phyloP scores from a whole-genome alignment of 1,140 invertebrate species.

The Temnothorax nylanderi region DNA sequence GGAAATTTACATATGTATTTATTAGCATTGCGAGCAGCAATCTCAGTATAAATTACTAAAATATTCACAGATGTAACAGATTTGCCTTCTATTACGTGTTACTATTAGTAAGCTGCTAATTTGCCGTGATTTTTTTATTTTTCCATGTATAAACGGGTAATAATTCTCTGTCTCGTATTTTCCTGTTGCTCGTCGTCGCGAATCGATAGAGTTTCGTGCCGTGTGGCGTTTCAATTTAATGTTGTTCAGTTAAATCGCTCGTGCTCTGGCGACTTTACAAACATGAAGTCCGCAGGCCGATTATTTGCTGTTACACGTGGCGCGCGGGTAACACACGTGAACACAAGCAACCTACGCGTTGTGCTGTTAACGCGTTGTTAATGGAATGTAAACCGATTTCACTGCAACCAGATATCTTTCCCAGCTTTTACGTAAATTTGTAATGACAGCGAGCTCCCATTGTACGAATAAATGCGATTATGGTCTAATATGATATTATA shows the following conservation, averaged over 20 bases:
- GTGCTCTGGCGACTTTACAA: conserved; percentile 37
- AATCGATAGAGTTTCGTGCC: conserved; percentile 30
- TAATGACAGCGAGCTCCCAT: background rate
- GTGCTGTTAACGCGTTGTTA: conserved; percentile 17
- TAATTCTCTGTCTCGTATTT: background rate
- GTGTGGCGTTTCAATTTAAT: conserved; percentile 57
- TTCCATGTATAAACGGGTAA: conserved; percentile 6
- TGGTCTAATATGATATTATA: background rate
- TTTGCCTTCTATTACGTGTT: background rate
- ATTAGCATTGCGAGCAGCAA: background rate
- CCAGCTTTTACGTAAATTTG: conserved; percentile 14
- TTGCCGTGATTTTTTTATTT: conserved; percentile 12
- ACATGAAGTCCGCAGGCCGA: conserved; percentile 22
- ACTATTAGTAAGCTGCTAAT: background rate
- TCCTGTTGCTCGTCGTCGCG: background rate
- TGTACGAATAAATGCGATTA: conserved; percentile 5
- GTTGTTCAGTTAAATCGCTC: conserved; percentile 49
- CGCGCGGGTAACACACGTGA: background rate
- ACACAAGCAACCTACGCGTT: background rate
- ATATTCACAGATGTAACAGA: background rate
- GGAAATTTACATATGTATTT: background rate
- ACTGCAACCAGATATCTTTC: conserved; percentile 24
- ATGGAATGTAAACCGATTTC: conserved; percentile 41
- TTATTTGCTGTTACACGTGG: conserved; percentile 48
- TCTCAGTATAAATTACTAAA: background rate